Evolutionary conservation across 2,888 invertebrate genomes (phyloP).

Genomic region (Penaeus monodon): DNA sequence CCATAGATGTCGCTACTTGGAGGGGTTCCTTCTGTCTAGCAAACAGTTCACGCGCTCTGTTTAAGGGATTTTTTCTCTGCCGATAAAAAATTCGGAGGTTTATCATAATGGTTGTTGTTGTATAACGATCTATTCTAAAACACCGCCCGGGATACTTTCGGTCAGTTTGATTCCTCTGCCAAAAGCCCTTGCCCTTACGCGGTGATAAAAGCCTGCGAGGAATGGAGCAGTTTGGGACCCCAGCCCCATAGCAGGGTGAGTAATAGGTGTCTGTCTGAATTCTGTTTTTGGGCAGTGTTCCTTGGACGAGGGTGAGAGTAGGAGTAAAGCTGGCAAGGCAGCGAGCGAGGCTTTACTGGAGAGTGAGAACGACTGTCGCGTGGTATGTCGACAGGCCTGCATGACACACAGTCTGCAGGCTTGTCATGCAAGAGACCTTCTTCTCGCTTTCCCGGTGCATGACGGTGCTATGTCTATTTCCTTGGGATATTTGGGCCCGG

Average conservation of each 20-base stretch:
- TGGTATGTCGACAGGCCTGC: no score
- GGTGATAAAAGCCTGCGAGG: not conserved
- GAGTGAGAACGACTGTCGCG: no score
- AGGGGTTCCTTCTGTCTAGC: constrained; percentile 11
- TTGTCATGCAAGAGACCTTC: no score
- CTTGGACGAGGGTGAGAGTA: constrained; percentile 5
- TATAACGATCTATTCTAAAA: no score
- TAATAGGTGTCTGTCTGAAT: constrained; percentile 1
- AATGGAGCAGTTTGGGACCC: not conserved
- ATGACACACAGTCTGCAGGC: no score
- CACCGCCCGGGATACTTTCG: not conserved
- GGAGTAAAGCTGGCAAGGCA: not conserved
- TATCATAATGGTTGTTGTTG: no score
- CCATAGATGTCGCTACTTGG: constrained; percentile 16
- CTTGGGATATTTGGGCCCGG: no score
- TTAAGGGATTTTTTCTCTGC: no score
- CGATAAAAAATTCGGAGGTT: no score
- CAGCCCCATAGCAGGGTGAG: constrained; percentile 14
- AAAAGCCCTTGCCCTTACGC: not conserved
- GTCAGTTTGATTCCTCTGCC: not conserved
- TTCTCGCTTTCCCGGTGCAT: no score
- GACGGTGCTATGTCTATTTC: no score
- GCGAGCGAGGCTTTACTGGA: no score
- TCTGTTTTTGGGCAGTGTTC: not conserved
- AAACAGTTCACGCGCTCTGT: not conserved